Evolutionary conservation across 2,888 invertebrate species (phyloP), one percentile per base, ranked within the genome.

Genomic region (Raillietiella orientalis): DNA sequence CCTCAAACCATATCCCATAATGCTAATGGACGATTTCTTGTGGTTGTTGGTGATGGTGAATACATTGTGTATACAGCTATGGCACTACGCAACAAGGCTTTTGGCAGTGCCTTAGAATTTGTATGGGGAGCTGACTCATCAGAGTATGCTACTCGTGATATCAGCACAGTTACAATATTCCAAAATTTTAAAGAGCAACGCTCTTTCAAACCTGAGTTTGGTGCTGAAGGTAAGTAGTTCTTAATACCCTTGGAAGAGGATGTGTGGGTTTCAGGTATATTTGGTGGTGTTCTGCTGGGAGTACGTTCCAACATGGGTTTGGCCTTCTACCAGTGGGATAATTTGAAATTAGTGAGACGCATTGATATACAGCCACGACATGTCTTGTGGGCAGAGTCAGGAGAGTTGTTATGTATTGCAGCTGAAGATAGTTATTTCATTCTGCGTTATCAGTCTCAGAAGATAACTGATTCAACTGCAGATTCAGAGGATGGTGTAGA

Each of bases 41-140:
- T 90, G 1, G 93, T 93, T 2, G 96, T 96, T 42, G 96, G 96
- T 2, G 96, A 99, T 47, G 96, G 96, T 9, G 96, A 99, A 46
- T 99, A 90, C 47, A 96, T 99, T 25, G 93, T 99, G 38, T 96
- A 99, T 53, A 99, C 96, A 0, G 84, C 96, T 0, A 90, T 96
- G 87, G 93, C 93, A 0, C 52, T 99, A 33, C 57, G 96, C 27
- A 99, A 99, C 48, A 99, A 99, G 45, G 87, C 87, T 2, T 99
- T 93, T 43, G 96, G 96, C 1, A 67, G 77, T 8, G 93, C 90
- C 0, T 77, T 87, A 38, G 96, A 99, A 51, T 99, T 99, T 44
- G 93, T 93, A 0, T 99, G 96, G 96, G 82, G 84, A 0, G 58
- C 69, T 25, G 96, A 99, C 45, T 79, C 87, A 16, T 82, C 79